Evolutionary conservation across 2,888 invertebrate species (phyloP).

Genomic region (Diplazon laetatorius): DNA sequence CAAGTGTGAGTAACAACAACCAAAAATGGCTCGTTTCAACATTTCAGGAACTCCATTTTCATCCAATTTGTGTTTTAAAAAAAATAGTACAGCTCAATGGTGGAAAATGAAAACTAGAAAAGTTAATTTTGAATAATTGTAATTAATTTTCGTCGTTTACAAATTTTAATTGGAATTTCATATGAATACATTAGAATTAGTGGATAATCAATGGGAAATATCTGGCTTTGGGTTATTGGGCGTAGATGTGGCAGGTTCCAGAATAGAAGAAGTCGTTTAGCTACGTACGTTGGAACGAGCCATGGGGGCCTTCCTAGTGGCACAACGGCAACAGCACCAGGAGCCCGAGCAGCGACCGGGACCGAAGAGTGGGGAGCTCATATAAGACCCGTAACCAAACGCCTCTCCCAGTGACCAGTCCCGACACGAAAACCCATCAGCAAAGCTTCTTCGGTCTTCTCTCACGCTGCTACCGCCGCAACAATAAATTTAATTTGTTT

Average conservation of each 20-base stretch:
- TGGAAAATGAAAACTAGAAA: no score
- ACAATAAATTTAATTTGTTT: no score
- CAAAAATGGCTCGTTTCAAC: no score
- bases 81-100: no score
- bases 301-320: slow-evolving; percentile 75
- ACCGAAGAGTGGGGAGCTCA: slow-evolving; percentile 80
- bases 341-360: slow-evolving; percentile 71
- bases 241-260: slow-evolving; percentile 27
- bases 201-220: slow-evolving; percentile 43
- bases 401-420: slow-evolving; percentile 82
- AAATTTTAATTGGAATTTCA: background rate
- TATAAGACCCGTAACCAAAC: slow-evolving; percentile 81
- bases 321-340: slow-evolving; percentile 49
- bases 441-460: slow-evolving; percentile 77
- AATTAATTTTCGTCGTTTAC: background rate
- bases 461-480: slow-evolving; percentile 60
- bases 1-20: no score
- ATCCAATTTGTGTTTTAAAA: no score
- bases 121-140: no score
- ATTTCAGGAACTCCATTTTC: no score
- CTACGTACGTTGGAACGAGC: slow-evolving; percentile 49
- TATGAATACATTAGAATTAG: slow-evolving; percentile 1
- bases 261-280: slow-evolving; percentile 51
- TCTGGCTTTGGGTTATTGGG: slow-evolving; percentile 20
- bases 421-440: slow-evolving; percentile 82